Base-by-base conservation (phyloP, 2,797 vertebrate genomes). In the Oreortyx pictus region DNA sequence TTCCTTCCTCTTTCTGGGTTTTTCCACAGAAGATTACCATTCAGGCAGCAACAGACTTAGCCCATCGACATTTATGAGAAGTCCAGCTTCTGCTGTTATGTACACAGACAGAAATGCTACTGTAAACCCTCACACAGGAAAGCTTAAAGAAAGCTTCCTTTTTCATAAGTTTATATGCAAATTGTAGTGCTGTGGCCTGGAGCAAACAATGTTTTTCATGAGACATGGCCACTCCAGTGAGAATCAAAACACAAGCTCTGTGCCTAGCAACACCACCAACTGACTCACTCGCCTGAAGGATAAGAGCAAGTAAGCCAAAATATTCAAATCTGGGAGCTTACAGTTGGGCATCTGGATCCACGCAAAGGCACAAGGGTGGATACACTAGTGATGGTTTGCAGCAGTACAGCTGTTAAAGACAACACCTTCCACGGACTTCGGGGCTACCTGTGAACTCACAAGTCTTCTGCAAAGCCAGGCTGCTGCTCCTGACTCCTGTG, bases 1-100 rank as follows among this genome's bases (percentile, higher is more conserved):
- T 94, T 89, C 82, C 86, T 93, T 95, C 77, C 86, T 91, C 88
- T 82, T 92, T 84, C 77, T 96, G 89, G 61, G 74, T 90, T 96
- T 96, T 96, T 95, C 93, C 94, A 96, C 75, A 75, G 93, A 88
- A 95, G 68, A 85, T 77, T 93, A 46, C 57, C 68, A 90, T 72
- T 90, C 78, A 79, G 60, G 78, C 33, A 93, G 49, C 0, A 4
- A 80, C 68, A 94, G 75, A 94, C 67, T 86, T 73, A 82, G 86
- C 41, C 56, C 29, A 44, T 41, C 85, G 44, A 78, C 64, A 75
- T 79, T 91, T 88, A 88, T 52, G 35, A 91, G 85, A 90, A 89
- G 74, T 35, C 33, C 74, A 70, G 67, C 57, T 96, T 79, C 88
- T 94, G 91, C 33, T 82, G n/a, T 86, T 91, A 90, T 57, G 44